Evolutionary conservation across 2,797 vertebrate species (phyloP), one percentile per base, ranked within the genome.

Genomic region (Dendrocincla tyrannina): DNA sequence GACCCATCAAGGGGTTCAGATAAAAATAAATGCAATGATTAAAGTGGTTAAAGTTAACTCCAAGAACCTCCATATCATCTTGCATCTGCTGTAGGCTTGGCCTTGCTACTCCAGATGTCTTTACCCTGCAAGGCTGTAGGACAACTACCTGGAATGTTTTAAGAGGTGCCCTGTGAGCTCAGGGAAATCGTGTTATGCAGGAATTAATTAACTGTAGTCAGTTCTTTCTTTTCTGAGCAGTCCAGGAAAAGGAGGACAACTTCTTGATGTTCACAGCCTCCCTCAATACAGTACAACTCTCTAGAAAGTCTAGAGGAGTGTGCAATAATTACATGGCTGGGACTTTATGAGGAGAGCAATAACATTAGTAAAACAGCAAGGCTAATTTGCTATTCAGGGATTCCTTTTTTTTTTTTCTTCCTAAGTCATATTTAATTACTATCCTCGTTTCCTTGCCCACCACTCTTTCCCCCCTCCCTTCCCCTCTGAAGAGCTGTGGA

Each of bases 341-440:
- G 72, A 66, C 69, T 91, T 88, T 55, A 70, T 52, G 67, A 91
- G 79, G 64, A 93, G 55, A 93, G 77, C 44, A 78, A 63, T 53
- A 91, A 47, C 63, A 79, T 88, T 28, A 82, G 79, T 67, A 96
- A 94, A 95, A 73, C 83, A 92, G 82, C 62, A 95, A 64, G 41
- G 88, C 93, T 97, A 97, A 96, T 95, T 89, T 89, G 66, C 85
- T 77, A 88, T 94, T 93, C 83, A 93, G 75, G n/a, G 58, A 59
- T 50, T 72, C 91, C 83, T 85, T 75, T 88, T 56, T 75, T 94
- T 52, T 53, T 28, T 11, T 93, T 8, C 30, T 85, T 91, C 77
- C 86, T 63, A 94, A 96, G 93, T 86, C 95, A 92, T 95, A 92
- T 88, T 88, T 97, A 96, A 96, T 96, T 92, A 88, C 89, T 86